Evolutionary conservation across 2,797 vertebrate species (phyloP).

Genomic region (Monodelphis domestica): DNA sequence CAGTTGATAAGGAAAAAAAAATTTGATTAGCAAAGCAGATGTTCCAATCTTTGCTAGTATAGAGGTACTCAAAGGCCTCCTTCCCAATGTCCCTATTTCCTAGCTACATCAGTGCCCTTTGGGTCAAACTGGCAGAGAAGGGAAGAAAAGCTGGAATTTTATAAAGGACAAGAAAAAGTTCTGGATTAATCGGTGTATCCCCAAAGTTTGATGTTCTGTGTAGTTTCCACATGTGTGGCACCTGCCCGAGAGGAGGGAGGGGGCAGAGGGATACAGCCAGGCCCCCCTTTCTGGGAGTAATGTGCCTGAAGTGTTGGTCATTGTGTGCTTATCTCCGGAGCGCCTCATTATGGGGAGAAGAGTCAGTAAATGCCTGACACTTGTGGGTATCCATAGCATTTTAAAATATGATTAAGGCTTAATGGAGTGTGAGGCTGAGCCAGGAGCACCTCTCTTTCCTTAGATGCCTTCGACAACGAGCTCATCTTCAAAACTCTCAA

Average conservation of each 20-base stretch:
- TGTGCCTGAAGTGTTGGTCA: background rate
- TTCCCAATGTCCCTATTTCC: background rate
- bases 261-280: background rate
- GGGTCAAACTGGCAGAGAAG: background rate
- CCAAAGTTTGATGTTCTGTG: background rate
- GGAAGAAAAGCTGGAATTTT: background rate
- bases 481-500: conserved; percentile 94
- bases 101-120: background rate
- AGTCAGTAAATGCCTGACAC: background rate
- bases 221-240: background rate
- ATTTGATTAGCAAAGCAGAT: background rate
- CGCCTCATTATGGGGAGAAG: background rate
- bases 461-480: conserved; percentile 98
- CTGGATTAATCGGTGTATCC: background rate
- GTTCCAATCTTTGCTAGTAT: background rate
- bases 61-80: no score
- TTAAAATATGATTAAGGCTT: background rate
- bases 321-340: background rate
- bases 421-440: background rate
- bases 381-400: background rate
- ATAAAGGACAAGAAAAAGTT: background rate
- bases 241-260: background rate
- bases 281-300: background rate
- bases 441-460: conserved; percentile 24
- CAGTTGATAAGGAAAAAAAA: background rate